phyloP scores from a whole-genome alignment of 2,888 invertebrate species.

The Thyatira batis region DNA sequence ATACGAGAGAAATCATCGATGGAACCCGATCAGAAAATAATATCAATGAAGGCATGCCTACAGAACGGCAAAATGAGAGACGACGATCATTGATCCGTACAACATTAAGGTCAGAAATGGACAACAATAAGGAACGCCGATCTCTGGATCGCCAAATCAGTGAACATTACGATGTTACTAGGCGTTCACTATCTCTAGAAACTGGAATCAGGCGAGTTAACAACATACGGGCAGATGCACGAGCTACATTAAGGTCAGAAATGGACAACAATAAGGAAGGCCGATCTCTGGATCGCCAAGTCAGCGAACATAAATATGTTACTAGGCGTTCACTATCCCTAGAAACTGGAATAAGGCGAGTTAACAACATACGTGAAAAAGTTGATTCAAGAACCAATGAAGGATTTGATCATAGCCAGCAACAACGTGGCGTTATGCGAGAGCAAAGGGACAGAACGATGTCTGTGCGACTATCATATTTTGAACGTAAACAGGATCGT shows the following conservation, averaged over 20 bases:
- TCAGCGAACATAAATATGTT: neutral
- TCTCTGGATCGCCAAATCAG: constrained; percentile 3
- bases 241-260: neutral
- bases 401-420: neutral
- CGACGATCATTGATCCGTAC: neutral
- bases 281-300: constrained; percentile 2
- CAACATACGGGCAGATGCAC: neutral
- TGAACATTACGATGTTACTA: neutral
- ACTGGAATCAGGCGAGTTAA: neutral
- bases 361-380: neutral
- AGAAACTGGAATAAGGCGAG: neutral
- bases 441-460: neutral
- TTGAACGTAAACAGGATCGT: neutral
- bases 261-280: constrained; percentile 4
- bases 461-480: neutral
- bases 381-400: neutral
- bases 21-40: neutral
- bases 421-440: neutral
- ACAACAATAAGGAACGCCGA: constrained; percentile 4
- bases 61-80: neutral
- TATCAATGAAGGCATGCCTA: neutral
- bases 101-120: neutral
- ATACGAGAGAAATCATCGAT: constrained; percentile 2
- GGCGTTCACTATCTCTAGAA: constrained; percentile 1
- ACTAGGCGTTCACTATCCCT: constrained; percentile 1